A percentile compares a stretch with the other conserved stretches of the same genome.
phyloP scores from a whole-genome alignment of 2,888 invertebrate genomes.

The Nasonovia ribisnigri region DNA sequence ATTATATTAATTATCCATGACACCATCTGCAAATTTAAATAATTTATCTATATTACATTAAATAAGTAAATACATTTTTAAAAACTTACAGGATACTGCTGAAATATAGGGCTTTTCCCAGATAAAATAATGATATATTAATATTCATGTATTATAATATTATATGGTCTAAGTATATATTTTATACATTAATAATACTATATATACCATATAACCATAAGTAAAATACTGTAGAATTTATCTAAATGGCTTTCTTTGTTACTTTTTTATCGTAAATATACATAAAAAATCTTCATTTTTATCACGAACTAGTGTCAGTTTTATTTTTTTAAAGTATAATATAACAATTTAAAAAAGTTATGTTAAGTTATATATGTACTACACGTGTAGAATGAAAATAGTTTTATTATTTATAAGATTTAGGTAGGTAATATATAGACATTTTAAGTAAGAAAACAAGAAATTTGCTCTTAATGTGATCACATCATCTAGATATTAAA shows the following conservation, averaged over 20 bases:
- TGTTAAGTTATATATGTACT: neutral
- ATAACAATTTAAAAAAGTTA: neutral
- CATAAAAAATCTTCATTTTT: constrained; percentile 1
- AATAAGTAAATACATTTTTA: neutral
- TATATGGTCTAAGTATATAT: neutral
- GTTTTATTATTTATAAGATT: neutral
- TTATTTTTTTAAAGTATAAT: constrained; percentile 18
- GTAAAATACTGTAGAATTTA: constrained; percentile 20
- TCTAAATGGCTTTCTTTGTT: constrained; percentile 22
- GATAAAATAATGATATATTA: neutral
- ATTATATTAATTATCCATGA: neutral
- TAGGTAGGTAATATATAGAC: neutral
- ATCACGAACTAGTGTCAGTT: constrained; percentile 1
- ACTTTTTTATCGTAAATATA: neutral
- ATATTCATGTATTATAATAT: neutral
- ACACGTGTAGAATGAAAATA: neutral
- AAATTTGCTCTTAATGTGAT: neutral
- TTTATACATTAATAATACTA: neutral
- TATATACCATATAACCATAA: neutral
- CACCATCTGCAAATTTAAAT: neutral
- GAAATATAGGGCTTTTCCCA: neutral
- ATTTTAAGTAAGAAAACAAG: neutral
- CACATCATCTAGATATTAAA: neutral
- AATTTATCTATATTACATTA: neutral
- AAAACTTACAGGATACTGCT: neutral